Evolutionary conservation across 2,888 invertebrate genomes (phyloP), one percentile per base, ranked within the genome.

Genomic region (Nomada lathburiana): DNA sequence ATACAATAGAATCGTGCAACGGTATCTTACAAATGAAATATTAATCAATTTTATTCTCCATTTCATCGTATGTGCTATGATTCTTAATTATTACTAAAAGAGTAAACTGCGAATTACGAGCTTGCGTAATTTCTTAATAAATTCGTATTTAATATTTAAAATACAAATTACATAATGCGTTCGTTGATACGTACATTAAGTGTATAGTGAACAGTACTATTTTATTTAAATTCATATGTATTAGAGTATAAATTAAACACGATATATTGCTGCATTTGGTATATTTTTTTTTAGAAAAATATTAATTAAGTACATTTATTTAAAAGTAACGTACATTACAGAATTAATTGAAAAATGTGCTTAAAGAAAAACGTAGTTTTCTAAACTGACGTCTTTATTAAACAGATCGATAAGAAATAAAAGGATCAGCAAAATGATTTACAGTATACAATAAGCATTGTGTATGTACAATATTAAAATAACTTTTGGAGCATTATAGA

Each of bases 271-370:
- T 78, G 82, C 80, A 86, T 44, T 67, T 77, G 47, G 70, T 78
- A 86, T 80, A 84, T 78, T 64, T 68, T 36, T 75, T 80, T 82
- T 78, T 85, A 81, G n/a, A 82, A 75, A 79, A 44, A 55, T 62
- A 60, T 75, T 77, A 71, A 81, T 64, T 73, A 80, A 87, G 78
- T 86, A 86, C 69, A 86, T 71, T 65, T 29, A 73, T 81, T 57
- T 55, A 69, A 63, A 71, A 76, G 62, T n/a, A 64, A 77, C n/a
- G 29, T 52, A 80, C 42, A 75, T 60, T 62, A 75, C 63, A 67
- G 44, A 60, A 47, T 55, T 72, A 47, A 67, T 62, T 44, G 13
- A 60, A 57, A 71, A 67, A 42, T 63, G 18, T 69, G n/a, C 26
- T 68, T 60, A 52, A 36, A 64, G 53, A 42, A 60, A 23, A 47